Conservation (phyloP, 2,113 vertebrate genomes). For the Sander lucioperca region DNA sequence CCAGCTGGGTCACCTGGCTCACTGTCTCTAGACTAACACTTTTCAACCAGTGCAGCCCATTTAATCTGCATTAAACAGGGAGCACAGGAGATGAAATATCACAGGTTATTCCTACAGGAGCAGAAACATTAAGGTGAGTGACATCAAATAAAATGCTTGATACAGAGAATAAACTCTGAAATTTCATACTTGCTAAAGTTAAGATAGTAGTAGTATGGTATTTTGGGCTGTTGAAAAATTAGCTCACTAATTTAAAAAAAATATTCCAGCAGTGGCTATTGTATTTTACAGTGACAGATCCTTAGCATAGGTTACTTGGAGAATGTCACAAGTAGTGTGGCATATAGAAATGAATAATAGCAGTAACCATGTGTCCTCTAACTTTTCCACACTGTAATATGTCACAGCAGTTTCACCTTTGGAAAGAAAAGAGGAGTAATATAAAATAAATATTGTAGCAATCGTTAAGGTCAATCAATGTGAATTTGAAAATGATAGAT, state of each 20-base stretch:
- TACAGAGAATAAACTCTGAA: neutral
- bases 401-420: neutral
- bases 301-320: neutral
- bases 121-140: neutral
- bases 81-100: neutral
- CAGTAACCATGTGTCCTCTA: neutral
- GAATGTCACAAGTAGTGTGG: neutral
- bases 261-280: neutral
- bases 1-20: constrained; percentile 90
- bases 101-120: neutral
- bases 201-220: neutral
- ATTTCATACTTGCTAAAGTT: neutral
- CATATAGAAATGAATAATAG: neutral
- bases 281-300: neutral
- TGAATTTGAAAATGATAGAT: neutral
- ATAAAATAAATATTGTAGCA: no score
- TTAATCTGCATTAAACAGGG: constrained; percentile 84
- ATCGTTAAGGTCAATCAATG: no score
- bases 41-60: constrained; percentile 86
- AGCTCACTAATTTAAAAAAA: neutral
- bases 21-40: constrained; percentile 86
- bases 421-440: neutral
- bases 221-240: neutral
- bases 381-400: neutral
- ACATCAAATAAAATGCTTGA: neutral